phyloP scores from a whole-genome alignment of 1,140 invertebrate species.

The Goniozus legneri region DNA sequence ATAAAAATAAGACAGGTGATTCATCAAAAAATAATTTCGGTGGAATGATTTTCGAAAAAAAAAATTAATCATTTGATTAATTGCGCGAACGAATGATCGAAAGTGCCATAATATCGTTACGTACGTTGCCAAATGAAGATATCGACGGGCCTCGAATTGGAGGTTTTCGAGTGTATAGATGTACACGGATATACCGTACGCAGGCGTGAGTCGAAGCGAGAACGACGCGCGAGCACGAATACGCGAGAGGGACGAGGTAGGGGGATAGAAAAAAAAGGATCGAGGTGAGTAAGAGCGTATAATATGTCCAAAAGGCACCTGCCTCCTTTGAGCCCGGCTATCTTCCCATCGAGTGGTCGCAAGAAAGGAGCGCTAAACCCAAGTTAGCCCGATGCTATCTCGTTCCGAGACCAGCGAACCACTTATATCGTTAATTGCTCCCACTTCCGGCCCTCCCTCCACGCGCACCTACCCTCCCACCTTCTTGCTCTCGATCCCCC shows the following conservation, averaged over 20 bases:
- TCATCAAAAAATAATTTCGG: too few relatives aligned
- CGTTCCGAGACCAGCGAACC: conserved; percentile 47
- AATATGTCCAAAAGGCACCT: conserved; percentile 50
- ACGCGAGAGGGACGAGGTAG: conserved; percentile 7
- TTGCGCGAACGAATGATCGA: too few relatives aligned
- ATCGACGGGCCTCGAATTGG: too few relatives aligned
- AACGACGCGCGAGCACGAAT: not conserved
- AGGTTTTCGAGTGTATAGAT: too few relatives aligned
- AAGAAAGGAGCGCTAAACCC: conserved; percentile 36
- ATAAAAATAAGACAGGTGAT: too few relatives aligned
- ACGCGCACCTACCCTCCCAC: conserved; percentile 1
- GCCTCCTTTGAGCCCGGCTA: conserved; percentile 35
- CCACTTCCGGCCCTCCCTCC: conserved; percentile 42
- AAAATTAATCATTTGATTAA: too few relatives aligned
- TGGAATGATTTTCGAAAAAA: too few relatives aligned
- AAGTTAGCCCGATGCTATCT: conserved; percentile 42
- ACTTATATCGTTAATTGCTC: conserved; percentile 58
- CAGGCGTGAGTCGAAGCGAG: not conserved
- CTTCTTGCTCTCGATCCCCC: conserved; percentile 3
- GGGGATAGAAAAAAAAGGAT: conserved; percentile 24
- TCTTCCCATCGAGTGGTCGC: conserved; percentile 39
- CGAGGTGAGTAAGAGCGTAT: conserved; percentile 37
- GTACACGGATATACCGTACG: too few relatives aligned
- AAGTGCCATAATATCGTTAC: too few relatives aligned
- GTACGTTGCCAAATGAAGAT: too few relatives aligned